These are phyloP conservation scores for Dicrostonyx torquatus DNA, from an alignment of 2,797 vertebrate genomes.

Conservation along the genomic window DNA sequence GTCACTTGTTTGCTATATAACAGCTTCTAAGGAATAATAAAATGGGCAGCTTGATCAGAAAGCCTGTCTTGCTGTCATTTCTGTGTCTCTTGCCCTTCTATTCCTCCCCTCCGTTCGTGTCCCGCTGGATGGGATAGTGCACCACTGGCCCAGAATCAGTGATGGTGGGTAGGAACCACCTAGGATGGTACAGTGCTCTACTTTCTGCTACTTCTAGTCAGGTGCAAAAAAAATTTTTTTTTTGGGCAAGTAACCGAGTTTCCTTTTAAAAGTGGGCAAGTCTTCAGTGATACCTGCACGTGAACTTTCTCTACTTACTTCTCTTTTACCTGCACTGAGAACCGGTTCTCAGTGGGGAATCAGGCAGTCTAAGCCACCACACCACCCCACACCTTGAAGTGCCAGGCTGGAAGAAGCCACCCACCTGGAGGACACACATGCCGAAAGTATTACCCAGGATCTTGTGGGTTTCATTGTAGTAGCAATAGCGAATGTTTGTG, in stretches of 20 bases:
- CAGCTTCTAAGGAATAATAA: too few relatives aligned
- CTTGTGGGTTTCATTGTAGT: slow-evolving; percentile 99
- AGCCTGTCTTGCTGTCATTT: too few relatives aligned
- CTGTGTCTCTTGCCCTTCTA: too few relatives aligned
- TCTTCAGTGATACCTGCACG: rapidly evolving
- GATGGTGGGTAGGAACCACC: neutral
- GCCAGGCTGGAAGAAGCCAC: slow-evolving; percentile 1
- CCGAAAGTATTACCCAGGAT: slow-evolving; percentile 98
- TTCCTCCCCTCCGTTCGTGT: too few relatives aligned
- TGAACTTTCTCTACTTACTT: neutral
- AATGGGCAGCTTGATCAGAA: too few relatives aligned
- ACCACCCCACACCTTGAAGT: neutral
- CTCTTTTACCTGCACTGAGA: too few relatives aligned
- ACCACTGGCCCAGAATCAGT: neutral
- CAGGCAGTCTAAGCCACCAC: neutral
- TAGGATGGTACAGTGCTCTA: neutral
- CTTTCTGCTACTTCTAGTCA: neutral
- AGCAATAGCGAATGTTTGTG: slow-evolving; percentile 99
- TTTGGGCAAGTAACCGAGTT: neutral
- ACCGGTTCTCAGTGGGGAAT: neutral
- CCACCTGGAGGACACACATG: slow-evolving; percentile 98
- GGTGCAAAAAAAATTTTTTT: neutral
- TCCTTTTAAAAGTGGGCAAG: neutral
- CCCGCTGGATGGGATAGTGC: too few relatives aligned
- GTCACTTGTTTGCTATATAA: too few relatives aligned